phyloP scores from a whole-genome alignment of 1,140 invertebrate genomes.

The Drosophila ercepeae region DNA sequence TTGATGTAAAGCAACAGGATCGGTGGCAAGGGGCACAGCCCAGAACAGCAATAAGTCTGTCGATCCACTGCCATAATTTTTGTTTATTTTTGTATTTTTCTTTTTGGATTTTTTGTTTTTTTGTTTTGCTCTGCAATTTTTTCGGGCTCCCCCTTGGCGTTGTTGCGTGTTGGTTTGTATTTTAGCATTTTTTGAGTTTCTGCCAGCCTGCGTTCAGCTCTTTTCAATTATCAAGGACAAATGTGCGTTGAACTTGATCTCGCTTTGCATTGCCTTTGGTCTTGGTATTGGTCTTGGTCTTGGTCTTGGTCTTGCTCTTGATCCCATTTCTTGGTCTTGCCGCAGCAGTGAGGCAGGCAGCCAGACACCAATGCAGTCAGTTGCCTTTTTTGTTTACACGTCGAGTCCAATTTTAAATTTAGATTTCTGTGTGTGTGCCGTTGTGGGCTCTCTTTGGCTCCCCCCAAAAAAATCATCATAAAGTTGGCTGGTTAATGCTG shows the following conservation, averaged over 20 bases:
- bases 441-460: conserved; percentile 14
- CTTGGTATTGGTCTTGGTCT: background rate
- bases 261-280: conserved; percentile 65
- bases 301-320: conserved; percentile 8
- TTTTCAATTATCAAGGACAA: conserved; percentile 79
- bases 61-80: conserved; percentile 82
- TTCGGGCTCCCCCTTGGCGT: conserved; percentile 61
- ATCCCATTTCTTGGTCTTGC: conserved; percentile 19
- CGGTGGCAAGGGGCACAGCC: background rate
- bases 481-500: conserved; percentile 71
- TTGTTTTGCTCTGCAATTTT: conserved; percentile 63
- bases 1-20: conserved; percentile 29
- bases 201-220: background rate
- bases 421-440: conserved; percentile 42
- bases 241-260: conserved; percentile 82
- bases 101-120: conserved; percentile 57
- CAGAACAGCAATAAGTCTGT: conserved; percentile 79
- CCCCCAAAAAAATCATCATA: conserved; percentile 44
- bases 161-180: background rate
- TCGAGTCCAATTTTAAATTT: conserved; percentile 63
- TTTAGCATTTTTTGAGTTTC: conserved; percentile 13
- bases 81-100: conserved; percentile 59
- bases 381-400: conserved; percentile 59
- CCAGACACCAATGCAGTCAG: background rate
- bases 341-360: conserved; percentile 1